Conservation (phyloP, 1,140 invertebrate species). For the Caenorhabditis brenneri region DNA sequence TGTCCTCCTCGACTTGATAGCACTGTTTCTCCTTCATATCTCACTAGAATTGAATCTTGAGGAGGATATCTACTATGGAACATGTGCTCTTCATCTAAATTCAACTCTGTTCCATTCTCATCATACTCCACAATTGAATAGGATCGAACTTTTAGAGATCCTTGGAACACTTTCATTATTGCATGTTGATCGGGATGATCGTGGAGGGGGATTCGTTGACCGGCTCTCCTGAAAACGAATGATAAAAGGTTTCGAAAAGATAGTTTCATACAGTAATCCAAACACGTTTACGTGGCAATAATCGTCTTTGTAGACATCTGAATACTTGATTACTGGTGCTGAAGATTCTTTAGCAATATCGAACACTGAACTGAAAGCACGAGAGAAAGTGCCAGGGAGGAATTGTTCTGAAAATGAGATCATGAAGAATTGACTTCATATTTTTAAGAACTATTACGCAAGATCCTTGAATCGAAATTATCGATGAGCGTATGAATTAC, state of each 20-base stretch:
- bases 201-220: slow-evolving; percentile 6
- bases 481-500: background rate
- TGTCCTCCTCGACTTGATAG: background rate
- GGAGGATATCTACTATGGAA: too few relatives aligned
- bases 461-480: background rate
- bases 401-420: background rate
- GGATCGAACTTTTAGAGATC: background rate
- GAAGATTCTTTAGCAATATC: background rate
- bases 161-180: slow-evolving; percentile 9
- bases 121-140: background rate
- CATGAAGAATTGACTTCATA: too few relatives aligned
- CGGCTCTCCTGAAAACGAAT: background rate
- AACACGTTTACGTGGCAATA: background rate
- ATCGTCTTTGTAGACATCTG: slow-evolving; percentile 32
- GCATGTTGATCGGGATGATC: background rate
- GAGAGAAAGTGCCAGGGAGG: background rate
- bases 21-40: background rate
- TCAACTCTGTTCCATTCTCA: background rate
- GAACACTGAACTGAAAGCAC: background rate
- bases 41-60: background rate
- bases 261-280: slow-evolving; percentile 5
- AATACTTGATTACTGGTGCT: background rate
- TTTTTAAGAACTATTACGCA: background rate
- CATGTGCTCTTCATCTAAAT: too few relatives aligned
- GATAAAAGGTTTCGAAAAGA: too few relatives aligned